phyloP scores from a whole-genome alignment of 2,797 vertebrate species.

The Gila robusta region DNA sequence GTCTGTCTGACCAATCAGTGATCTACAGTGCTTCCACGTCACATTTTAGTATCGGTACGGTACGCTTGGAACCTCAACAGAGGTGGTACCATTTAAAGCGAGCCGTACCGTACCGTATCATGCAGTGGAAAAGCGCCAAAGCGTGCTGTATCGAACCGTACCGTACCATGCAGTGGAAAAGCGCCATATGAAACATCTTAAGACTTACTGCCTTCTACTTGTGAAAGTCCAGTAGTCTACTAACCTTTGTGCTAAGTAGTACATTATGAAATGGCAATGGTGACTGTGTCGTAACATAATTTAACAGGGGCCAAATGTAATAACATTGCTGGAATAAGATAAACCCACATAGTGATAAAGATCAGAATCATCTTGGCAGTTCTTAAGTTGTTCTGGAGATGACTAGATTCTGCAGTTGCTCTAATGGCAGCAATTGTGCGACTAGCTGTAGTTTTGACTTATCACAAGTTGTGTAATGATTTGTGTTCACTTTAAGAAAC shows the following conservation, averaged over 20 bases:
- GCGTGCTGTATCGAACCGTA: no score
- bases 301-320: not conserved
- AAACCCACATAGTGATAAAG: constrained; percentile 7
- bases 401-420: not conserved
- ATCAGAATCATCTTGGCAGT: not conserved
- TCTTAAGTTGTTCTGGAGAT: not conserved
- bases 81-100: no score
- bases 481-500: constrained; percentile 13
- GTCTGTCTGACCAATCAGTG: no score
- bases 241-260: constrained; percentile 12
- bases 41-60: no score
- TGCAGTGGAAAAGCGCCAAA: no score
- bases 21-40: no score
- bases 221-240: not conserved
- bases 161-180: no score
- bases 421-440: not conserved
- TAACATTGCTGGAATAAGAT: not conserved
- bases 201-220: not conserved
- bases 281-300: not conserved
- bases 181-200: not conserved
- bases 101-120: no score
- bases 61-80: no score
- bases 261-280: constrained; percentile 5
- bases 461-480: not conserved
- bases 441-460: not conserved